A percentile compares a stretch with the other conserved stretches of the same genome.
phyloP scores from a whole-genome alignment of 2,797 vertebrate genomes.

The Orestias chungarensis region DNA sequence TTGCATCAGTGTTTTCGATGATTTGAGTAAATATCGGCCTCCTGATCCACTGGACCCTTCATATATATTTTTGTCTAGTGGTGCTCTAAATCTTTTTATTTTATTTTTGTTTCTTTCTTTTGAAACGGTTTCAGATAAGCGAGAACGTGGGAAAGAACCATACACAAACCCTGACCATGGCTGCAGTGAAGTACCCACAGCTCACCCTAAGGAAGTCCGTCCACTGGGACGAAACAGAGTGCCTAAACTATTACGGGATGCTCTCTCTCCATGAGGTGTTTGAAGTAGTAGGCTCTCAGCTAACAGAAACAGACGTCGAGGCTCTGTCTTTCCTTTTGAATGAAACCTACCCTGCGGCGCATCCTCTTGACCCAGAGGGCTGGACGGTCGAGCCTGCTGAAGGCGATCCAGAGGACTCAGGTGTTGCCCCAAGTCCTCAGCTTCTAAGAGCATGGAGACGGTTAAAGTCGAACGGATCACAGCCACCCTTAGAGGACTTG shows the following conservation, averaged over 20 bases:
- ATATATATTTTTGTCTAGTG: neutral
- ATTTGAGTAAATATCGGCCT: neutral
- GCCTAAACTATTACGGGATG: constrained; percentile 89
- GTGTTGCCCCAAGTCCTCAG: constrained; percentile 60
- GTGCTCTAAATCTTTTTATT: neutral
- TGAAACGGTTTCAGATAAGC: constrained; percentile 24
- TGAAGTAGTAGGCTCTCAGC: constrained; percentile 89
- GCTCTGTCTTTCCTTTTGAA: constrained; percentile 88
- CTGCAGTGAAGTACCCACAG: constrained; percentile 53
- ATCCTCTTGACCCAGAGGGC: constrained; percentile 80
- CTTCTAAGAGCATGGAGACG: constrained; percentile 78
- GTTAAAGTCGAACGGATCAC: constrained; percentile 45
- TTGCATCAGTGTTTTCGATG: neutral
- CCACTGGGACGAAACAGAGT: constrained; percentile 89
- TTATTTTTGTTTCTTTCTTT: neutral
- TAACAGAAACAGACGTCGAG: constrained; percentile 86
- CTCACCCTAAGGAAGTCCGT: constrained; percentile 68
- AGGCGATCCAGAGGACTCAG: constrained; percentile 47
- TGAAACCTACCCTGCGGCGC: constrained; percentile 77
- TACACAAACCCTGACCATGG: constrained; percentile 60
- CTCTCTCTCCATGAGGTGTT: constrained; percentile 89
- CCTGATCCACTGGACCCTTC: neutral
- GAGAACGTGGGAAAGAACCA: constrained; percentile 14
- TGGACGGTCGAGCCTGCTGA: constrained; percentile 74
- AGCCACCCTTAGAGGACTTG: constrained; percentile 43